Base-by-base conservation (phyloP, 2,888 invertebrate species). In the Stegophylla sp. region DNA sequence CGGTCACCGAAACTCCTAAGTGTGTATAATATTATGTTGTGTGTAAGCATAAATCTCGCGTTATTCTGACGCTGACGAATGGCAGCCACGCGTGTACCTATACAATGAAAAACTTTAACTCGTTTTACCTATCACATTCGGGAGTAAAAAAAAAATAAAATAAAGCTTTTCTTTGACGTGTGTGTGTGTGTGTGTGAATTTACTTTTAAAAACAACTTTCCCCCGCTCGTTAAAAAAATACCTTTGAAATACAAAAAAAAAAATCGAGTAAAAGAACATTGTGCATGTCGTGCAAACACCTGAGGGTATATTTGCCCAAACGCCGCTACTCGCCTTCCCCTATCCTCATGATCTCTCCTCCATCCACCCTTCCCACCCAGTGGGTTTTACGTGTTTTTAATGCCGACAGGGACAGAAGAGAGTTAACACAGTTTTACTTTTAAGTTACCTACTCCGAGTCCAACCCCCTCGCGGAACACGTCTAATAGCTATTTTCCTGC, bases 341-440 rank as follows among this genome's bases (percentile, higher is more conserved):
- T 7, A 3, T 3, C 34, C 34, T 5, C 34, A n/a, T n/a, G n/a
- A n/a, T n/a, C n/a, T n/a, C 34, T 34, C 34, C 34, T 34, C 34
- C 34, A 7, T 34, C 26, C 43, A 51, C 71, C 20, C 71, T 23
- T 61, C 61, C 64, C 15, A 4, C 45, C 51, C 61, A 3, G 4
- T 48, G 3, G 20, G 45, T 73, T 73, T 61, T 61, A 73, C 59
- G 61, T 20, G 63, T 64, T 75, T 75, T 79, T 71, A 79, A 79
- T 41, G 71, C 41, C 20, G 79, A 51, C 79, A 34, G 61, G 79
- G 48, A 79, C 79, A 71, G 61, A 61, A 61, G 71, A 71, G 71
- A 71, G 59, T 69, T 79, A 79, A 79, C 79, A 79, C 79, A 69
- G 79, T 79, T 79, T 79, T 71, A 71, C 79, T 79, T 79, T 79